These are phyloP conservation scores for Conus ventricosus DNA, from an alignment of 1,140 invertebrate genomes.

Conservation along the genomic window DNA sequence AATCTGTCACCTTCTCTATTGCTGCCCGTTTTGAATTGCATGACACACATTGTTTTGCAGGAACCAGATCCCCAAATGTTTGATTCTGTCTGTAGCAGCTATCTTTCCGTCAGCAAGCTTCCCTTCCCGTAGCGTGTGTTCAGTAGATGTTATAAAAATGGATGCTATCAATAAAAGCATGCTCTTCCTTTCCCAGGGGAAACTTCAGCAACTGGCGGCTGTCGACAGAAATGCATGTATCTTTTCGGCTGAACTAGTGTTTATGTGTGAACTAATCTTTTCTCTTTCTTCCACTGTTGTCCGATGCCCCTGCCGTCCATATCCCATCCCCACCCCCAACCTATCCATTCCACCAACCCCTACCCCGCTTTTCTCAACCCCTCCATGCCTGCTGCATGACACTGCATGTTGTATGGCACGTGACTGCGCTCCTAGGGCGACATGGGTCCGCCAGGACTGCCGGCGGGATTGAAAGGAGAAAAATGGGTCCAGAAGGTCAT, in stretches of 20 bases:
- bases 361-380: background rate
- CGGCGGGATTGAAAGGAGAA: constrained; percentile 42
- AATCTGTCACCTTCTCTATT: background rate
- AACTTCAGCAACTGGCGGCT: too few relatives aligned
- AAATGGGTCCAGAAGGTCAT: constrained; percentile 49
- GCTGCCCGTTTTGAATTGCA: background rate
- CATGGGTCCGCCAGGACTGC: constrained; percentile 47
- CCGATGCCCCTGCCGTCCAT: background rate
- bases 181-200: background rate
- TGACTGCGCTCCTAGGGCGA: constrained; percentile 47
- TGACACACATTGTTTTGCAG: too few relatives aligned
- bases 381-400: background rate
- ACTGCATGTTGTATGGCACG: constrained; percentile 27
- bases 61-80: too few relatives aligned
- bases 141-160: too few relatives aligned
- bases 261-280: background rate
- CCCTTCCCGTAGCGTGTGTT: too few relatives aligned
- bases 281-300: background rate
- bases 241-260: background rate
- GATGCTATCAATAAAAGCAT: background rate
- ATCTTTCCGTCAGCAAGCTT: too few relatives aligned
- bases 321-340: too few relatives aligned
- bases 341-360: background rate
- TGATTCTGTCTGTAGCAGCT: too few relatives aligned
- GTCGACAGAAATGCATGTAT: background rate